Evolutionary conservation across 1,140 invertebrate genomes (phyloP), one percentile per base, ranked within the genome.

Genomic region (Drosophila parvula): DNA sequence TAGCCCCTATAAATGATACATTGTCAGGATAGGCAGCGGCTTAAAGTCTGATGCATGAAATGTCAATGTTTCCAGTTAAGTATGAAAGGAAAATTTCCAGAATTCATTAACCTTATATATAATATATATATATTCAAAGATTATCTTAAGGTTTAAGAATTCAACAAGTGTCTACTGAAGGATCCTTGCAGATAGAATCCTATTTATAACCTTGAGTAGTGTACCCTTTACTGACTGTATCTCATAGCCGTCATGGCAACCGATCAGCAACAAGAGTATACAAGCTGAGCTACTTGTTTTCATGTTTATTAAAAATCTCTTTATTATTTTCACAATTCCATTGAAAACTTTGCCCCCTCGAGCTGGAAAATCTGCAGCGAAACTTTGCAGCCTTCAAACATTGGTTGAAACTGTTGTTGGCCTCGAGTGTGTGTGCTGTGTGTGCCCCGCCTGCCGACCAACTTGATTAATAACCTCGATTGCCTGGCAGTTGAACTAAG

Each of bases 391-490:
- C 30, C 57, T 65, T 62, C n/a, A 18, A 36, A 3, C 28, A 36
- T 14, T 22, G 14, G 51, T 22, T 22, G 51, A 38, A 53, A 62
- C 57, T 45, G 57, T 18, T 28, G 57, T 28, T 69, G 65, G 36
- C 65, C 65, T 67, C 47, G 47, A 45, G 65, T 44, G 65, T 53
- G 60, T 14, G 27, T 5, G 43, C 27, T 14, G 45, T 22, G n/a
- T n/a, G 16, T 47, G 7, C 48, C 4, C 48, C 16, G 50, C 32
- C 38, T n/a, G n/a, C n/a, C n/a, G n/a, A n/a, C n/a, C n/a, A 47
- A 65, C 11, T 68, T 71, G 53, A 74, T 73, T 60, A 73, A 74
- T 74, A 73, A 62, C 60, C 68, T 27, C 22, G 18, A 70, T 41
- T 38, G 38, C 28, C 51, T 32, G 45, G 38, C 45, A 50, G 55